Conservation (phyloP, 2,888 invertebrate species). For the Galeruca laticollis region DNA sequence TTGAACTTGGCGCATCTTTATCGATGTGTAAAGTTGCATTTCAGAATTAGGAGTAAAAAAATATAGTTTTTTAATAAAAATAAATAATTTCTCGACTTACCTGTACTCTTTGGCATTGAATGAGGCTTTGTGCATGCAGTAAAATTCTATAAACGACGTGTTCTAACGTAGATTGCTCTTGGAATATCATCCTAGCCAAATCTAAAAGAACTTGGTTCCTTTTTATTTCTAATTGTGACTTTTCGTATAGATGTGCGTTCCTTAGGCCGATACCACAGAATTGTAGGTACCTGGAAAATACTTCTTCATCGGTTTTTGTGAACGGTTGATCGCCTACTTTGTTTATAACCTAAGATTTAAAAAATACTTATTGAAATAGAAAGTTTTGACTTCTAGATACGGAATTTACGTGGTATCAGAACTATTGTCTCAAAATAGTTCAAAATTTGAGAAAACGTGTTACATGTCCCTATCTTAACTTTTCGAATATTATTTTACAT, state of each 20-base stretch:
- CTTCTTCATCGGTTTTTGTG: constrained; percentile 88
- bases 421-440: too few relatives aligned
- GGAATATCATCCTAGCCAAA: constrained; percentile 96
- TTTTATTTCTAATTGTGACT: constrained; percentile 94
- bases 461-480: too few relatives aligned
- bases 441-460: too few relatives aligned
- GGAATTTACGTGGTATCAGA: too few relatives aligned
- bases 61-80: too few relatives aligned
- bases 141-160: constrained; percentile 94
- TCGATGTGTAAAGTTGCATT: too few relatives aligned
- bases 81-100: too few relatives aligned
- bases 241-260: constrained; percentile 96
- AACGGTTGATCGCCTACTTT: constrained; percentile 88
- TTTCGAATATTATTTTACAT: too few relatives aligned
- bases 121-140: constrained; percentile 92
- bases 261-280: constrained; percentile 96
- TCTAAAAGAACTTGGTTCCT: constrained; percentile 94
- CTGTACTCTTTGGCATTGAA: constrained; percentile 95
- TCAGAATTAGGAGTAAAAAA: too few relatives aligned
- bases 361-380: neutral
- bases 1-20: too few relatives aligned
- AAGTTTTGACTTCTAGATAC: too few relatives aligned
- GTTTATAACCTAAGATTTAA: constrained; percentile 80
- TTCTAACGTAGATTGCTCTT: constrained; percentile 96
- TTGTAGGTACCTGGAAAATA: constrained; percentile 92